Evolutionary conservation across 2,113 vertebrate genomes (phyloP), one percentile per base, ranked within the genome.

Genomic region (Brachyhypopomus occidentalis): DNA sequence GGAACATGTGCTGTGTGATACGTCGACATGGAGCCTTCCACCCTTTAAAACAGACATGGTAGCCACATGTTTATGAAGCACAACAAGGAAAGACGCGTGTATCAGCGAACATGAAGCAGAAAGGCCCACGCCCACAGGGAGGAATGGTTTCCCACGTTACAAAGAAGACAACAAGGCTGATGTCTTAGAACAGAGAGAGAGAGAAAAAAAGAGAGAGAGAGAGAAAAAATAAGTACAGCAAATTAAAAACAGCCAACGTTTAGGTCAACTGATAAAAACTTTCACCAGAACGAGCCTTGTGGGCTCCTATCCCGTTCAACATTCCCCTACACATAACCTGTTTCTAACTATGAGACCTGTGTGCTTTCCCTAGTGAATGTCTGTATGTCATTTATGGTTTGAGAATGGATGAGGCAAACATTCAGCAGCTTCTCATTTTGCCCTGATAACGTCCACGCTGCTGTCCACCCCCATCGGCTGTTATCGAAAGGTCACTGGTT

Each of bases 231-330:
- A 59, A 73, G 59, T 19, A 64, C 38, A 63, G 45, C 12, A 80
- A 52, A 80, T 66, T 73, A 36, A 38, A 74, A 80, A 74, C 79
- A 80, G 70, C 55, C 34, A 36, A 56, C 45, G 12, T 25, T 55
- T 59, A 63, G 27, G 59, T 80, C 60, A 80, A 0, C 60, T 9
- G 30, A 59, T 55, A 41, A 41, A 75, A 58, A 41, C 5, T 1
- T 3, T 20, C 30, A 67, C 11, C 34, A 70, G 19, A 70, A 34
- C 0, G 22, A 41, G 7, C 2, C 36, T 12, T 17, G n/a, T 60
- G 11, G 16, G 34, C n/a, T 77, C 25, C 45, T 77, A 30, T 1
- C 2, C 19, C 12, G 45, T 77, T 77, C 17, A 52, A 5, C 19
- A 27, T 77, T 12, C 3, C 12, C 23, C 75, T 52, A 7, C 20